phyloP scores from a whole-genome alignment of 2,888 invertebrate genomes.

The Globia sparganii region DNA sequence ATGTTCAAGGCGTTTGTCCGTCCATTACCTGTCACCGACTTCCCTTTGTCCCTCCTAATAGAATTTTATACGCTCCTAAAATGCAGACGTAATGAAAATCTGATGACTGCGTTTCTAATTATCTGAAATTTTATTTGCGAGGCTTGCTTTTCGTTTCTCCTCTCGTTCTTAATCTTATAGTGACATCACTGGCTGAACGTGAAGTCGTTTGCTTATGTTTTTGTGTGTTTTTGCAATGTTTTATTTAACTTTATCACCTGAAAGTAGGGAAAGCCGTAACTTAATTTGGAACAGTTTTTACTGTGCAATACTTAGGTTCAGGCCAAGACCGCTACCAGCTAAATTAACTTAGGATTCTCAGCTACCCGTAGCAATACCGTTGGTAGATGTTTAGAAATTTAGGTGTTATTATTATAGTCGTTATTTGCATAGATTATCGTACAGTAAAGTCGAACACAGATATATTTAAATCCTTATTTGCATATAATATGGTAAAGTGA shows the following conservation, averaged over 20 bases:
- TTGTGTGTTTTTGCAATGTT: conserved; percentile 23
- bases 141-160: neutral
- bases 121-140: conserved; percentile 39
- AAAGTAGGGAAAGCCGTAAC: conserved; percentile 4
- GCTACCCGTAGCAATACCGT: neutral
- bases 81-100: conserved; percentile 45
- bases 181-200: conserved; percentile 20
- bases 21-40: conserved; percentile 15
- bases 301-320: neutral
- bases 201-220: conserved; percentile 34
- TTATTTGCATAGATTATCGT: neutral
- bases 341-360: neutral
- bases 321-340: neutral
- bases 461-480: no score
- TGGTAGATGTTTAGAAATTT: neutral
- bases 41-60: conserved; percentile 4
- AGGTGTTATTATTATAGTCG: neutral
- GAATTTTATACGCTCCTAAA: conserved; percentile 28
- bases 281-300: conserved; percentile 22
- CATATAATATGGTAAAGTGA: no score
- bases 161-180: conserved; percentile 29
- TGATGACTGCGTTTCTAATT: conserved; percentile 45
- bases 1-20: conserved; percentile 36
- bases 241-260: conserved; percentile 27
- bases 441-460: neutral